Percentiles rank a stretch among this genome's conserved stretches.
Conservation (phyloP, 2,888 invertebrate species). For the Hydrotaea diabolus region DNA sequence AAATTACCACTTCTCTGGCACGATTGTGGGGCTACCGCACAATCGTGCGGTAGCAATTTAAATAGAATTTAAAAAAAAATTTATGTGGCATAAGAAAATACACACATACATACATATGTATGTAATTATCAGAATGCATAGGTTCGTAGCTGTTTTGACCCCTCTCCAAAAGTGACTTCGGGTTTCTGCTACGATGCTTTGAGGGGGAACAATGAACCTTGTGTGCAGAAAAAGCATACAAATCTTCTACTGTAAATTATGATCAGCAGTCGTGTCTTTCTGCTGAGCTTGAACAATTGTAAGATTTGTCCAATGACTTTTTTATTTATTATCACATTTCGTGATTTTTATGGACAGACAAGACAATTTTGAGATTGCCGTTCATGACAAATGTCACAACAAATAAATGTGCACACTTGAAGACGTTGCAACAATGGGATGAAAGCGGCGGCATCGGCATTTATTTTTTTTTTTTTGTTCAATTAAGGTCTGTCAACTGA, state of each 20-base stretch:
- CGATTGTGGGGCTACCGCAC: background rate
- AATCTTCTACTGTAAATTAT: no score
- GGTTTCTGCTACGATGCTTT: no score
- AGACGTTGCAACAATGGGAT: background rate
- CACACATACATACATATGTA: background rate
- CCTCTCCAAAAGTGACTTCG: background rate
- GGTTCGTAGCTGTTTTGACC: background rate
- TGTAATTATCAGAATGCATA: background rate
- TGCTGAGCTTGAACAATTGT: background rate
- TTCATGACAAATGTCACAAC: constrained; percentile 15
- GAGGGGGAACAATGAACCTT: background rate
- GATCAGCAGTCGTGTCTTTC: background rate
- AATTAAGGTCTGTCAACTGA: background rate
- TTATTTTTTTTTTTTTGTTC: no score
- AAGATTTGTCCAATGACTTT: background rate
- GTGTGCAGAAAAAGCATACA: background rate
- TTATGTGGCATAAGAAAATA: background rate
- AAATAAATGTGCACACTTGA: background rate
- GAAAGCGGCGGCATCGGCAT: background rate
- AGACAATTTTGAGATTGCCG: background rate
- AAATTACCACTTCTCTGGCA: background rate
- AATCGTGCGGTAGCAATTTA: no score
- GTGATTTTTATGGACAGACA: background rate
- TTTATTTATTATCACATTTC: background rate
- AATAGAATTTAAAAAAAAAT: background rate